Evolutionary conservation across 2,888 invertebrate genomes (phyloP).

Genomic region (Luperina testacea): DNA sequence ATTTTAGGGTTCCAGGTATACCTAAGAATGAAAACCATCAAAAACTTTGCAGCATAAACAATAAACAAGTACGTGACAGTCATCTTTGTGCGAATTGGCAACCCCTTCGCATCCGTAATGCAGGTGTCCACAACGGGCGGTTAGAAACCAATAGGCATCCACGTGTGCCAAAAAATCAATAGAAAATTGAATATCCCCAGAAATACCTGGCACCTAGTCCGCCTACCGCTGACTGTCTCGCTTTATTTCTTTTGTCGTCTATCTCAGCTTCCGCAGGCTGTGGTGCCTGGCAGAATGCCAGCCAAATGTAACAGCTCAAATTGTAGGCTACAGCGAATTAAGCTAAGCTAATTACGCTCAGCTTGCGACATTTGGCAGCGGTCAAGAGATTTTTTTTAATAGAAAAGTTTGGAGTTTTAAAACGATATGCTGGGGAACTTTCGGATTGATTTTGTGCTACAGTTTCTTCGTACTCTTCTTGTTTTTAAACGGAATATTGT

Average conservation of each 20-base stretch:
- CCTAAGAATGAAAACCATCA: neutral
- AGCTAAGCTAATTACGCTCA: constrained; percentile 60
- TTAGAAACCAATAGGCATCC: neutral
- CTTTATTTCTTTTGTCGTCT: constrained; percentile 80
- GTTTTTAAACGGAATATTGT: neutral
- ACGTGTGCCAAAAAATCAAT: constrained; percentile 6
- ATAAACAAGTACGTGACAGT: neutral
- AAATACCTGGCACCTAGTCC: constrained; percentile 31
- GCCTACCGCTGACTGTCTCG: constrained; percentile 66
- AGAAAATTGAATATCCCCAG: constrained; percentile 38
- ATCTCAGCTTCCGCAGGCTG: constrained; percentile 78
- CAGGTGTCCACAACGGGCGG: neutral
- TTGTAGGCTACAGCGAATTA: constrained; percentile 63
- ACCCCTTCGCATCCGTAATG: neutral
- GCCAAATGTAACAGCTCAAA: constrained; percentile 62
- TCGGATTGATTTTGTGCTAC: neutral
- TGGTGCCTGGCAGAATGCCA: constrained; percentile 77
- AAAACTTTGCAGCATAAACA: neutral
- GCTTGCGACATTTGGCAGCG: constrained; percentile 39
- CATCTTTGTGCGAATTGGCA: neutral
- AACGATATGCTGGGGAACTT: neutral
- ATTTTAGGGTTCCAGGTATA: neutral
- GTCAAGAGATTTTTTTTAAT: constrained; percentile 28
- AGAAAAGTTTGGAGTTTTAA: constrained; percentile 34
- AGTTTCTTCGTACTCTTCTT: neutral